Conservation (phyloP, 2,888 invertebrate species). For the Pasiphila rectangulata region DNA sequence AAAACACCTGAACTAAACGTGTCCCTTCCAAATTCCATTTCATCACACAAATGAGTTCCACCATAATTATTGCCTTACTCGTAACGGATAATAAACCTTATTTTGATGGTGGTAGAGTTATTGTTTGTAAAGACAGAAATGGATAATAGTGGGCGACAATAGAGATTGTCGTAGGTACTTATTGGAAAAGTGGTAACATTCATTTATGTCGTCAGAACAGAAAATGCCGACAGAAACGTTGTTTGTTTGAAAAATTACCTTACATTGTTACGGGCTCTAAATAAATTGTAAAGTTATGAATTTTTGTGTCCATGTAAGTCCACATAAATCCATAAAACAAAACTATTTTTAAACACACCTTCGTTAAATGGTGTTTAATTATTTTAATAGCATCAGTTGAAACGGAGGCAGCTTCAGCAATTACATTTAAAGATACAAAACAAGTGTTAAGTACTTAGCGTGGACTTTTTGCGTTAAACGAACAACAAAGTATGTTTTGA, state of each 20-base stretch:
- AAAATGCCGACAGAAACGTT: too few relatives aligned
- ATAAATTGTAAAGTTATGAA: neutral
- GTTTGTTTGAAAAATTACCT: neutral
- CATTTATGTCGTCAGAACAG: too few relatives aligned
- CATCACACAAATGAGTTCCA: constrained; percentile 28
- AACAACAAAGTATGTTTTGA: constrained; percentile 1
- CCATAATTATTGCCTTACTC: constrained; percentile 21
- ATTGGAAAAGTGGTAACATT: constrained; percentile 8
- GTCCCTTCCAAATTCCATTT: constrained; percentile 30
- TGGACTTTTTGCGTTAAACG: neutral
- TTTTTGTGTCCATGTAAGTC: too few relatives aligned
- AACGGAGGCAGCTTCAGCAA: constrained; percentile 12
- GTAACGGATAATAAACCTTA: constrained; percentile 15
- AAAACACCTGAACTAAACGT: constrained; percentile 29
- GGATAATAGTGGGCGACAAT: neutral
- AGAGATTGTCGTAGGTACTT: neutral
- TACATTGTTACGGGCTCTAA: neutral
- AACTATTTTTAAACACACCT: neutral
- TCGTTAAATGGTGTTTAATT: constrained; percentile 7
- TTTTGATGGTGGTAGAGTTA: neutral
- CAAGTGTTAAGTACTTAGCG: constrained; percentile 9
- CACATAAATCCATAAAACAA: neutral
- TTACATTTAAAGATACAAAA: constrained; percentile 14
- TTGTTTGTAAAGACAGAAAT: neutral
- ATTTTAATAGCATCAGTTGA: constrained; percentile 16